Evolutionary conservation across 2,888 invertebrate genomes (phyloP), one percentile per base, ranked within the genome.

Genomic region (Cremastinae sp.): DNA sequence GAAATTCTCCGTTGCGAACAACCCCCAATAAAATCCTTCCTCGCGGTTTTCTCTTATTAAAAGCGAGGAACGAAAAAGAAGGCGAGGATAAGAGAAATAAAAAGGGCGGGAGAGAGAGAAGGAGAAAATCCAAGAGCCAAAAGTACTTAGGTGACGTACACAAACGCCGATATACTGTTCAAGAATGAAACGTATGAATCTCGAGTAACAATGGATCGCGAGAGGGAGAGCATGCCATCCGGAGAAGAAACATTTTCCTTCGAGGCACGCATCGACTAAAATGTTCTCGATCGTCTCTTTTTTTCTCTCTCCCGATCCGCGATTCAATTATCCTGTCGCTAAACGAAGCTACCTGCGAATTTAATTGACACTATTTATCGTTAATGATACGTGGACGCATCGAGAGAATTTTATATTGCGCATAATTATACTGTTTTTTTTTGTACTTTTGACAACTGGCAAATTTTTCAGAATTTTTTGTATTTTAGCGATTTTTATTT

Each of bases 311-410:
- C 53, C 51, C 51, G 28, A 41, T 65, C n/a, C 66, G 56, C 49
- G 16, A 64, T 65, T 28, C 28, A 5, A 28, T 28, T 2, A 28
- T 28, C 28, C 28, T 28, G 28, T 28, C 28, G 28, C 28, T 28
- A 28, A 28, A 28, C 5, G 28, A 28, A 28, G 28, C 28, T 28
- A 28, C 28, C 28, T 28, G 2, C 84, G 85, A 86, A 86, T 86
- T 87, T 88, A 89, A 89, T 89, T 88, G 89, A 88, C 89, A 88
- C n/a, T 41, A 41, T 41, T 41, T 41, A 41, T 41, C 41, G 41
- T 4, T 41, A 41, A 41, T 28, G n/a, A n/a, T n/a, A n/a, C n/a
- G n/a, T n/a, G n/a, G n/a, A n/a, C n/a, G n/a, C n/a, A n/a, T n/a
- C n/a, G n/a, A n/a, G n/a, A n/a, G n/a, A n/a, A n/a, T n/a, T n/a